A percentile compares a stretch with the other conserved stretches of the same genome.
phyloP scores from a whole-genome alignment of 2,888 invertebrate genomes.

The Nebria brevicollis region DNA sequence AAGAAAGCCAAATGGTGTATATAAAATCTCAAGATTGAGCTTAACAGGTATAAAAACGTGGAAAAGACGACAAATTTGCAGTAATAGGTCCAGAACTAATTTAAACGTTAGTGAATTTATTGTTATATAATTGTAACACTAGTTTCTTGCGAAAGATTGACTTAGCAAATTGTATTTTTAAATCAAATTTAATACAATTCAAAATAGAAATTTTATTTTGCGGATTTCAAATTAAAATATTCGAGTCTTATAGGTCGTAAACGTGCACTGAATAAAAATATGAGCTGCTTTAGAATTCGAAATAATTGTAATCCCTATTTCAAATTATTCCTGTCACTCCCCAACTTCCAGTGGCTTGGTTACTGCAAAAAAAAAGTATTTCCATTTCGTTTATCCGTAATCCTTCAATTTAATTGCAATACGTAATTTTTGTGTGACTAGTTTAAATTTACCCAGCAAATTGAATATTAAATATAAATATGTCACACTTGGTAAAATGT shows the following conservation, averaged over 20 bases:
- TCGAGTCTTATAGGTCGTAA: neutral
- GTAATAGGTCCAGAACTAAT: too few relatives aligned
- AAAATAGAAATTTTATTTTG: neutral
- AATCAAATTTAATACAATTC: too few relatives aligned
- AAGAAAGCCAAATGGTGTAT: too few relatives aligned
- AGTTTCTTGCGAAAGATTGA: too few relatives aligned
- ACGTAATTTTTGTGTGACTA: slow-evolving; percentile 18
- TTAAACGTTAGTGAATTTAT: too few relatives aligned
- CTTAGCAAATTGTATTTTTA: too few relatives aligned
- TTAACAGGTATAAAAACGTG: too few relatives aligned
- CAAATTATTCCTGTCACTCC: neutral
- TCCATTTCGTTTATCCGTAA: neutral
- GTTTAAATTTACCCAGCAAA: neutral
- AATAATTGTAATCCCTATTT: neutral
- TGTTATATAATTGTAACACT: too few relatives aligned
- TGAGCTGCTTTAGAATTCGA: neutral
- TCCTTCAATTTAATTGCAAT: neutral
- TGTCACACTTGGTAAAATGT: too few relatives aligned
- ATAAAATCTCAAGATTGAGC: too few relatives aligned
- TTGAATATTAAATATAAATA: neutral
- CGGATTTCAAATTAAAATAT: neutral
- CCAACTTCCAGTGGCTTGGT: neutral
- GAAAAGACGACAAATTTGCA: too few relatives aligned
- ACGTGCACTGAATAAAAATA: neutral
- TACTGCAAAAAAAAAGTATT: neutral